Base-by-base conservation (phyloP, 2,888 invertebrate genomes). In the Protodeltote pygarga region DNA sequence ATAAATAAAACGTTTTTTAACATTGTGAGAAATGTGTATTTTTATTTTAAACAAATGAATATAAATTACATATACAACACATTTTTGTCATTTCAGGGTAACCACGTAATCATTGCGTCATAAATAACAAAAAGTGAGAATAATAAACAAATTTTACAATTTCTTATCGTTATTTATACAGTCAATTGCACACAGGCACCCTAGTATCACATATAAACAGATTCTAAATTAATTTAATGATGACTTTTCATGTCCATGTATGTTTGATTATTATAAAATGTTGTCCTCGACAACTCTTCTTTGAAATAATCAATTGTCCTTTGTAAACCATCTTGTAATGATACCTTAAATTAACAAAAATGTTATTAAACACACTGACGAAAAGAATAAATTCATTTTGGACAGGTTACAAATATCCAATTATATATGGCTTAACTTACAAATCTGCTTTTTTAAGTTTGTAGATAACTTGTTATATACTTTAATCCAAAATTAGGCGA, bases 291-390 rank as follows among this genome's bases (percentile, higher is more conserved):
- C 49, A 99, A 90, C 89, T 99, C 99, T 78, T 96, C 95, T 57
- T 95, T 95, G 86, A 99, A 99, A 85, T 99, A 99, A 51, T 96
- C 95, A 49, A 99, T 97, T 17, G 99, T 99, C 87, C 95, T 96
- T 71, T 96, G 94, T 8, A 99, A 93, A 15, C 99, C 99, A 46
- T 95, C 94, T 83, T 95, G 94, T 69, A 99, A 92, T 2, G 96
- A 93, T 8, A 97, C 94, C 94, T 96, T 83, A 46, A 83, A 77
- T 38, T 44, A 65, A 44, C 42, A 33, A 35, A 47, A 16, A 14
- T 11, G 8, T 44, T 47, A 27, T 23, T 9, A 19, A 17, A 13
- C n/a, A n/a, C n/a, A n/a, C n/a, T n/a, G n/a, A n/a, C n/a, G n/a
- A n/a, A n/a, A n/a, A n/a, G n/a, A n/a, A n/a, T n/a, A n/a, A n/a